Conservation (phyloP, 1,140 invertebrate species). For the Drosophila lacteicornis region DNA sequence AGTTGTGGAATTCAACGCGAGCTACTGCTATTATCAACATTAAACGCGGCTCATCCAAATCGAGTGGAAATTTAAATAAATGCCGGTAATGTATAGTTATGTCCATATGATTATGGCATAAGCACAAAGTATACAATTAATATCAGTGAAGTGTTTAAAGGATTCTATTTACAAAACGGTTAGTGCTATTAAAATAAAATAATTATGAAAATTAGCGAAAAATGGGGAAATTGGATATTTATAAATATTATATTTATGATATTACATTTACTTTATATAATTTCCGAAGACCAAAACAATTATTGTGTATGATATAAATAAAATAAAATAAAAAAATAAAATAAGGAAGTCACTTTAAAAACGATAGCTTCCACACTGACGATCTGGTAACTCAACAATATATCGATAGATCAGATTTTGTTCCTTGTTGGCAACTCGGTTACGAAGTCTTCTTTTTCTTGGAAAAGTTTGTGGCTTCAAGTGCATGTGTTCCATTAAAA, state of each 20-base stretch:
- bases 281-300: too few relatives aligned
- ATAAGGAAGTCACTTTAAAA: neutral
- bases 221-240: neutral
- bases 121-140: neutral
- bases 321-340: too few relatives aligned
- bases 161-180: slow-evolving; percentile 1
- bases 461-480: neutral
- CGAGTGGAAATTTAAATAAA: slow-evolving; percentile 29
- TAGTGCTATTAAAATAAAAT: neutral
- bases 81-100: neutral
- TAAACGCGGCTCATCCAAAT: slow-evolving; percentile 28
- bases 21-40: slow-evolving; percentile 33
- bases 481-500: neutral
- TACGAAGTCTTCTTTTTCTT: neutral
- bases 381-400: neutral
- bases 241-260: too few relatives aligned
- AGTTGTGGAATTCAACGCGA: slow-evolving; percentile 9
- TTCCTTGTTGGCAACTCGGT: neutral
- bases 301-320: too few relatives aligned
- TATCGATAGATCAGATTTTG: neutral
- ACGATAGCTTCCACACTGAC: neutral
- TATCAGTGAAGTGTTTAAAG: neutral
- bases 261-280: too few relatives aligned
- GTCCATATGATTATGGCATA: slow-evolving; percentile 21
- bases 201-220: neutral